Conservation (phyloP, 2,797 vertebrate species). For the Melanotaenia nigrans region DNA sequence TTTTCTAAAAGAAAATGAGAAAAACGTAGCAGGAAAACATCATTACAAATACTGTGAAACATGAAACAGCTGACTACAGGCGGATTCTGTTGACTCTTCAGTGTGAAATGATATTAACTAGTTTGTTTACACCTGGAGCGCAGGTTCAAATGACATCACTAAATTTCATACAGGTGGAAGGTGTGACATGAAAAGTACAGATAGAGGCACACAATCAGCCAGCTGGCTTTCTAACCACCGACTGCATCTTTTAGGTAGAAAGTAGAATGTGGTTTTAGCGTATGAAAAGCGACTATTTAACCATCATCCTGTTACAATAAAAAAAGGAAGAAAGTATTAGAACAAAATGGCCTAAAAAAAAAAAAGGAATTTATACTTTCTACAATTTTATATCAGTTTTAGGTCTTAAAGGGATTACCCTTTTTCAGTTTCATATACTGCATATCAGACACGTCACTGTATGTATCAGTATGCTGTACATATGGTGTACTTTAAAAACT, state of each 20-base stretch:
- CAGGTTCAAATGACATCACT: slow-evolving; percentile 59
- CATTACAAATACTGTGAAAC: slow-evolving; percentile 54
- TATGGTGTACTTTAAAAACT: slow-evolving; percentile 33
- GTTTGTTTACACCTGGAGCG: slow-evolving; percentile 40
- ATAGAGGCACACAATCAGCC: slow-evolving; percentile 75
- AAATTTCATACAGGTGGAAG: slow-evolving; percentile 45
- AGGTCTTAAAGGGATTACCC: slow-evolving; percentile 5
- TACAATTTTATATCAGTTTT: slow-evolving; percentile 29
- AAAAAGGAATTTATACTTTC: slow-evolving; percentile 23
- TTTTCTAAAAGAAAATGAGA: slow-evolving; percentile 44
- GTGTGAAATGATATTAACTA: slow-evolving; percentile 30
- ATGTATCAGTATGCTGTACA: slow-evolving; percentile 29
- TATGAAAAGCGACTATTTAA: slow-evolving; percentile 35
- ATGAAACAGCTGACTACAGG: slow-evolving; percentile 50
- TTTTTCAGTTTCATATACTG: slow-evolving; percentile 22
- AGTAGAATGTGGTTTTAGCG: slow-evolving; percentile 51
- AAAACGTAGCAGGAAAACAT: slow-evolving; percentile 41
- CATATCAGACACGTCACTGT: slow-evolving; percentile 27
- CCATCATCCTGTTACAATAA: slow-evolving; percentile 34
- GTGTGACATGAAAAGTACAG: slow-evolving; percentile 52
- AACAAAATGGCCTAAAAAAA: slow-evolving; percentile 48
- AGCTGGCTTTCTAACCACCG: slow-evolving; percentile 60
- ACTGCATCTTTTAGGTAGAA: slow-evolving; percentile 66
- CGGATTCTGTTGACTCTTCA: slow-evolving; percentile 31
- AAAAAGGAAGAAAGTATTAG: slow-evolving; percentile 44